phyloP scores from a whole-genome alignment of 2,113 vertebrate genomes.

The Varanus salvator region DNA sequence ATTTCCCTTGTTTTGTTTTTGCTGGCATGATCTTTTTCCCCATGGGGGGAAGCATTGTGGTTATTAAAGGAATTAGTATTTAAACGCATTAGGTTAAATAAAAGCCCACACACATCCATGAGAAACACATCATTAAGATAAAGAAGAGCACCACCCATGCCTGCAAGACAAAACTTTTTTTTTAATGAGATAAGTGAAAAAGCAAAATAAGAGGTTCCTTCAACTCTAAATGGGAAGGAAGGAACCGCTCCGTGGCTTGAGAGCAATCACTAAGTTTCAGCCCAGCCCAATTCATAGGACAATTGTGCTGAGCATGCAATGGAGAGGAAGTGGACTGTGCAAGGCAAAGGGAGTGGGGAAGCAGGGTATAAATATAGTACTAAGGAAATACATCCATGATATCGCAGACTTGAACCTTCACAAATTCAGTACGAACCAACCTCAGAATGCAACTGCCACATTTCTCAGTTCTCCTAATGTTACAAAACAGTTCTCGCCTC shows the following conservation, averaged over 20 bases:
- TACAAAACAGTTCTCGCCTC: too few species aligned
- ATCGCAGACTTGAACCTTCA: background rate
- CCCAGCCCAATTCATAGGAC: too few species aligned
- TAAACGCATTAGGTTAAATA: constrained; percentile 22
- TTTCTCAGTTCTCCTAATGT: background rate
- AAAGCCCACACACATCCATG: background rate
- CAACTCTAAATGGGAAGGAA: background rate
- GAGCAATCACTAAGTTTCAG: too few species aligned
- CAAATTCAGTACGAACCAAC: background rate
- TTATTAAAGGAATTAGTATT: constrained; percentile 19
- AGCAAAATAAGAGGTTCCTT: background rate
- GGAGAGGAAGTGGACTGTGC: too few species aligned
- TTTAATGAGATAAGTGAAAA: background rate
- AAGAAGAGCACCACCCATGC: background rate
- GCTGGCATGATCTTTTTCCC: background rate
- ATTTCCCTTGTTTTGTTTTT: background rate
- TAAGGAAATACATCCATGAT: too few species aligned
- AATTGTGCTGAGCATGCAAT: too few species aligned
- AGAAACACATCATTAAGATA: constrained; percentile 14
- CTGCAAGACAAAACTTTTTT: background rate
- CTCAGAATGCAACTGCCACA: background rate
- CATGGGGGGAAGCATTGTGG: background rate
- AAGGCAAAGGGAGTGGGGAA: too few species aligned
- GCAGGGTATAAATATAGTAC: too few species aligned
- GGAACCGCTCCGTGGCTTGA: background rate